Percentiles rank a stretch among this genome's conserved stretches.
These are phyloP conservation scores for Cephus spinipes DNA, from an alignment of 2,888 invertebrate species.

Conservation along the genomic window DNA sequence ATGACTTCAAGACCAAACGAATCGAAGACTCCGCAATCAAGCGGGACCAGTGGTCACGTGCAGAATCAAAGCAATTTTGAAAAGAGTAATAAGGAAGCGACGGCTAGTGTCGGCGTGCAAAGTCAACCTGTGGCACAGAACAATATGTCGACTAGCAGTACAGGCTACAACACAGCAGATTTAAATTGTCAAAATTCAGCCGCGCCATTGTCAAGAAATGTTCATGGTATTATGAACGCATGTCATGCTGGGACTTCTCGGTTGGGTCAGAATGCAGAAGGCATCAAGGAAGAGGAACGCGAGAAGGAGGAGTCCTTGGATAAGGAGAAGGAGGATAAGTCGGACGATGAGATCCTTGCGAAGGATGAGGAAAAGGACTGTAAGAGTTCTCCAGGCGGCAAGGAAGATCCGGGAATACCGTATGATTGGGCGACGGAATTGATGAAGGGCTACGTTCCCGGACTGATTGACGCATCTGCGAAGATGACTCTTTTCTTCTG, in stretches of 20 bases:
- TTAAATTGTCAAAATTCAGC: slow-evolving; percentile 30
- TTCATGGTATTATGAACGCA: slow-evolving; percentile 25
- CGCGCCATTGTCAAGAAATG: slow-evolving; percentile 33
- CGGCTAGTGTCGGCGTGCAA: slow-evolving; percentile 41
- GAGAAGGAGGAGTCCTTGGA: slow-evolving; percentile 69
- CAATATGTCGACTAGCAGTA: slow-evolving; percentile 31
- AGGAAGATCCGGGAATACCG: slow-evolving; percentile 85
- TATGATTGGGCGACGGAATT: slow-evolving; percentile 91
- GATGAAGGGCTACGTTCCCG: slow-evolving; percentile 87
- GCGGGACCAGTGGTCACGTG: slow-evolving; percentile 22
- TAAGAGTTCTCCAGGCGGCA: slow-evolving; percentile 68
- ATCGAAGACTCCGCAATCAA: slow-evolving; percentile 29
- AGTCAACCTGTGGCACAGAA: slow-evolving; percentile 45
- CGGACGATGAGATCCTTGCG: slow-evolving; percentile 57
- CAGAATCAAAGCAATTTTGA: slow-evolving; percentile 35
- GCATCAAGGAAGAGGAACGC: slow-evolving; percentile 67
- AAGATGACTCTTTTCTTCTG: slow-evolving; percentile 96
- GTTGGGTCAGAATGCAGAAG: slow-evolving; percentile 57
- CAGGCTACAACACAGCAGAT: slow-evolving; percentile 37
- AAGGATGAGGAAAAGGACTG: slow-evolving; percentile 73
- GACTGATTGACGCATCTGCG: slow-evolving; percentile 91
- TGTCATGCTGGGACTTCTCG: slow-evolving; percentile 38
- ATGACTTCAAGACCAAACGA: slow-evolving; percentile 43
- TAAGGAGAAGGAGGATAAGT: slow-evolving; percentile 70
- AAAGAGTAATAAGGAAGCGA: slow-evolving; percentile 46